Percentiles rank a stretch among this genome's conserved stretches.
These are phyloP conservation scores for Prosopocoilus inquinatus DNA, from an alignment of 2,888 invertebrate genomes.

Conservation along the genomic window DNA sequence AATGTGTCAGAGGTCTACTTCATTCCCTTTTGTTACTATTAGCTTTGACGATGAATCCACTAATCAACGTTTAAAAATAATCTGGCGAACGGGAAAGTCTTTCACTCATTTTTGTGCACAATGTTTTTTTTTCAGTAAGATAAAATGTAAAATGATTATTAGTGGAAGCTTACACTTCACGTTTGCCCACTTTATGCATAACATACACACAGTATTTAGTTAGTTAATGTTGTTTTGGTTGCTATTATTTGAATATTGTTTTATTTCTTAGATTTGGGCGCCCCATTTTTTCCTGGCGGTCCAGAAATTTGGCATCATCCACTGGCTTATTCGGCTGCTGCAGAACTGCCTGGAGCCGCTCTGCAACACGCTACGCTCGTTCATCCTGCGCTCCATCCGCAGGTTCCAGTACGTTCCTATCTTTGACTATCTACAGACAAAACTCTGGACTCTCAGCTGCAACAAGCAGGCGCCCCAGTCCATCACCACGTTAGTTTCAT, in stretches of 20 bases:
- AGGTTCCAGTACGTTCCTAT: conserved; percentile 96
- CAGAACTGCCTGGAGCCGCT: conserved; percentile 78
- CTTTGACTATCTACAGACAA: conserved; percentile 95
- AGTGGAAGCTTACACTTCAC: no score
- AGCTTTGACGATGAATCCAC: no score
- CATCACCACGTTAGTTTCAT: conserved; percentile 56
- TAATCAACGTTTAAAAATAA: no score
- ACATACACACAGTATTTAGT: no score
- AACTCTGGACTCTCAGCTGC: conserved; percentile 60
- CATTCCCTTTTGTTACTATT: no score
- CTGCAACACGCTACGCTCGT: conserved; percentile 88
- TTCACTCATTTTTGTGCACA: no score
- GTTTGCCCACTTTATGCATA: no score
- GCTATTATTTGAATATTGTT: conserved; percentile 1
- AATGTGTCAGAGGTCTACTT: no score
- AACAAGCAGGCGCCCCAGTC: conserved; percentile 56
- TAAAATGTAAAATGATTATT: no score
- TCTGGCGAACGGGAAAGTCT: no score
- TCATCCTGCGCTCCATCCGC: conserved; percentile 96
- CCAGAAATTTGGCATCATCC: conserved; percentile 95
- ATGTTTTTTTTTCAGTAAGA: no score
- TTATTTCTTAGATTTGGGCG: conserved; percentile 73
- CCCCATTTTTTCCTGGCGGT: conserved; percentile 93
- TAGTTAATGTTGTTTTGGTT: background rate
- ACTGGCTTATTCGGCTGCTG: conserved; percentile 73